Evolutionary conservation across 2,888 invertebrate species (phyloP).

Genomic region (Mesorhabditis spiculigera): DNA sequence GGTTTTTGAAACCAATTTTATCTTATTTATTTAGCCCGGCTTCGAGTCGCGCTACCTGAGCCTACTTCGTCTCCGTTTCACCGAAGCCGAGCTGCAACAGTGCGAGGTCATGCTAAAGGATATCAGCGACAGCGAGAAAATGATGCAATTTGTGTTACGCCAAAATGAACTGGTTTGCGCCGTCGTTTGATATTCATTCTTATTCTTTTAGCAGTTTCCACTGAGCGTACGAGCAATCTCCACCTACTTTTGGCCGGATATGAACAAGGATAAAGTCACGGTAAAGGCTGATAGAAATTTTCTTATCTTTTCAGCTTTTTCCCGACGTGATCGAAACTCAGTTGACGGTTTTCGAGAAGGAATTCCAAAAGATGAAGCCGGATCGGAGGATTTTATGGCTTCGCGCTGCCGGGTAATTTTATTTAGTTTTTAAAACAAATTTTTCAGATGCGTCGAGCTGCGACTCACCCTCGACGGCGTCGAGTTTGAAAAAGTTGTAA

Average conservation of each 20-base stretch:
- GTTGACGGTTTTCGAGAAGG: constrained; percentile 25
- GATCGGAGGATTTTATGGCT: constrained; percentile 38
- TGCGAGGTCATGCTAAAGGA: constrained; percentile 98
- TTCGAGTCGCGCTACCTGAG: constrained; percentile 84
- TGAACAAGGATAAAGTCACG: constrained; percentile 24
- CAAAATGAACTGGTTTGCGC: background rate
- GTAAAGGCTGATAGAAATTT: constrained; percentile 11
- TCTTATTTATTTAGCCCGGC: constrained; percentile 21
- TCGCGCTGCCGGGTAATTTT: constrained; percentile 25
- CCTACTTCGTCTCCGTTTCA: constrained; percentile 83
- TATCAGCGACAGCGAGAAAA: constrained; percentile 76
- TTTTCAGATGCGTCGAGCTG: constrained; percentile 28
- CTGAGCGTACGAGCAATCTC: constrained; percentile 86
- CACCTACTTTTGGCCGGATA: constrained; percentile 89
- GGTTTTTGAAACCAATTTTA: background rate
- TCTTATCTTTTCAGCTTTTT: constrained; percentile 20
- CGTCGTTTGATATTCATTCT: background rate
- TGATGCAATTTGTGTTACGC: background rate
- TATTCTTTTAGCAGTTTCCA: constrained; percentile 65
- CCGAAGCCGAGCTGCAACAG: constrained; percentile 88
- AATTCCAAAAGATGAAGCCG: constrained; percentile 24
- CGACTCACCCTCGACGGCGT: constrained; percentile 36
- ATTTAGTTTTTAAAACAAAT: constrained; percentile 8
- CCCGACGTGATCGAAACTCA: constrained; percentile 23
- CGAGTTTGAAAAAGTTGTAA: constrained; percentile 30